These are phyloP conservation scores for Plagodis pulveraria DNA, from an alignment of 2,888 invertebrate species.

Conservation along the genomic window DNA sequence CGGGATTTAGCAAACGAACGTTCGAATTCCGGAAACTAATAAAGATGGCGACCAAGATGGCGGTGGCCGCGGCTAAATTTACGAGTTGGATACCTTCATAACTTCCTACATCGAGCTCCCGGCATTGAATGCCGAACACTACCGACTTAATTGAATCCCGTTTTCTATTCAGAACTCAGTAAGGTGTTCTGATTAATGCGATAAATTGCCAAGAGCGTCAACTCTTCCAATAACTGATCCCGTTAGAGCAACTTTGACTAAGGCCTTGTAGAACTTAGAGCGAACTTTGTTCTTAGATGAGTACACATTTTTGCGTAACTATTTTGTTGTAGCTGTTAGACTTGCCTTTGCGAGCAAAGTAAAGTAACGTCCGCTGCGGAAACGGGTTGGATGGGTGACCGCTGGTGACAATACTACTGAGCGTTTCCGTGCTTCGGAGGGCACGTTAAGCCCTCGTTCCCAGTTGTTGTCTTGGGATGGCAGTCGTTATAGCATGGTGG, in stretches of 20 bases:
- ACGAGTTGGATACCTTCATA: slow-evolving; percentile 24
- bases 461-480: no score
- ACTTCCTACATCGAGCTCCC: slow-evolving; percentile 27
- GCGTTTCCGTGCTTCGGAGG: no score
- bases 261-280: slow-evolving; percentile 2
- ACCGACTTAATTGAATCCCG: slow-evolving; percentile 48
- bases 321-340: no score
- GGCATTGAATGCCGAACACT: slow-evolving; percentile 40
- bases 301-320: neutral
- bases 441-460: no score
- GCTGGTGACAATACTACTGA: no score
- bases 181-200: slow-evolving; percentile 63
- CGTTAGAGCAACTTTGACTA: slow-evolving; percentile 51
- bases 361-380: no score
- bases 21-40: slow-evolving; percentile 14
- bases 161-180: slow-evolving; percentile 52
- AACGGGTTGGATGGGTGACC: no score
- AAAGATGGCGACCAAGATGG: slow-evolving; percentile 22
- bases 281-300: neutral
- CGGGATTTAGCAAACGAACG: neutral
- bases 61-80: slow-evolving; percentile 18
- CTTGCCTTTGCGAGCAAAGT: no score
- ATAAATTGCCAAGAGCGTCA: slow-evolving; percentile 55
- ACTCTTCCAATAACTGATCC: slow-evolving; percentile 46
- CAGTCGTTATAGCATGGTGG: no score